Conservation (phyloP, 2,888 invertebrate genomes). For the Pantelozetes paolii region DNA sequence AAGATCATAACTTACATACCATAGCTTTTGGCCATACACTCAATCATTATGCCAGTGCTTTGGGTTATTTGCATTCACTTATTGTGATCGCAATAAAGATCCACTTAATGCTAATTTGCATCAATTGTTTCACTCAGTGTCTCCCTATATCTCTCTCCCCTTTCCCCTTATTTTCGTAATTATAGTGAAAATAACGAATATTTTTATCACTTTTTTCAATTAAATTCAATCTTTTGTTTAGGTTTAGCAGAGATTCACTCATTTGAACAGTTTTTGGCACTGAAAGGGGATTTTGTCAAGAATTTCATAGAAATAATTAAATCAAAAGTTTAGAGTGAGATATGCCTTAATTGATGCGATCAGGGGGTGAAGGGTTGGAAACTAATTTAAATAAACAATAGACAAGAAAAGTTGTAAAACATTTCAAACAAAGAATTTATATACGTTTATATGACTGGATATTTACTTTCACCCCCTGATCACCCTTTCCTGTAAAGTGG, state of each 20-base stretch:
- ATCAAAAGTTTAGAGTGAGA: constrained; percentile 13
- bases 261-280: neutral
- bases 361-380: too few species aligned
- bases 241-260: neutral
- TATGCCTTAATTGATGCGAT: too few species aligned
- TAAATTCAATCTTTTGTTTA: neutral
- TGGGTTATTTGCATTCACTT: constrained; percentile 6
- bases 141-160: neutral
- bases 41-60: neutral
- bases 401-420: too few species aligned
- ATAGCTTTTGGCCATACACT: neutral
- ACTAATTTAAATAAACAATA: too few species aligned
- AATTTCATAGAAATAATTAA: neutral
- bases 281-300: neutral
- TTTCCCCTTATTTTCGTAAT: neutral
- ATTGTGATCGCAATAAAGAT: constrained; percentile 24
- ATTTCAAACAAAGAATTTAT: too few species aligned
- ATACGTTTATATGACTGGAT: too few species aligned
- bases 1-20: too few species aligned
- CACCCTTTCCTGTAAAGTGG: too few species aligned
- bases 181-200: neutral
- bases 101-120: constrained; percentile 33
- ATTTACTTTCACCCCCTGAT: too few species aligned
- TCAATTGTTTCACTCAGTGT: neutral
- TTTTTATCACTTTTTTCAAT: constrained; percentile 5